Evolutionary conservation across 2,113 vertebrate genomes (phyloP).

Genomic region (Amphilophus citrinellus): DNA sequence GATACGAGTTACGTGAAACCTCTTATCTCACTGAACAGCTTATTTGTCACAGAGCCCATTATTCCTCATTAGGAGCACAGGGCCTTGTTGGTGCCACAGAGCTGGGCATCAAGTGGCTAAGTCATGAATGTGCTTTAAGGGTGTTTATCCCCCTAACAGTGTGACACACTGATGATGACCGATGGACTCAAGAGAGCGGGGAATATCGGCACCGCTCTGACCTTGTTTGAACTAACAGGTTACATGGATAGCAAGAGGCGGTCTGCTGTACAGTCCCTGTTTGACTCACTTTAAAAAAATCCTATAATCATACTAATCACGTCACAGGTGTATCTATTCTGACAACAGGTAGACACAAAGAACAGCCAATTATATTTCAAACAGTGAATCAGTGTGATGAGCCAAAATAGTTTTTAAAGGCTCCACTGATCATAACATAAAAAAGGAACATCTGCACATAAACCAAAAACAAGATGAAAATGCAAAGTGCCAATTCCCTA

Average conservation of each 20-base stretch:
- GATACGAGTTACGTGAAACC: conserved; percentile 31
- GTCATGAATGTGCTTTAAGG: conserved; percentile 72
- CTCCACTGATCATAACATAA: neutral
- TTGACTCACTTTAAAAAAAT: neutral
- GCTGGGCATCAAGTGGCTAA: conserved; percentile 22
- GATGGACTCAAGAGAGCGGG: conserved; percentile 57
- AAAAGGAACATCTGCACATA: neutral
- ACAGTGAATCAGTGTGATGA: neutral
- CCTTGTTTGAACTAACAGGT: conserved; percentile 68
- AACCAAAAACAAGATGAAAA: too few relatives aligned
- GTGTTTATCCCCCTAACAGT: conserved; percentile 59
- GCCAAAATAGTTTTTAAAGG: neutral
- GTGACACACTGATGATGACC: conserved; percentile 58
- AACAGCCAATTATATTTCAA: neutral
- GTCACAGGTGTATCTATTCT: neutral
- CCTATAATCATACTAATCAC: neutral
- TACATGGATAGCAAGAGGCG: conserved; percentile 25
- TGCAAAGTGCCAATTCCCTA: too few relatives aligned
- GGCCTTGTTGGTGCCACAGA: conserved; percentile 33
- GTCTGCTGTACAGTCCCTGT: neutral
- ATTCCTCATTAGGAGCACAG: conserved; percentile 64
- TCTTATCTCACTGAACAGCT: neutral
- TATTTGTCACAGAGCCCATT: conserved; percentile 60
- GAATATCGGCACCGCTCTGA: conserved; percentile 49
- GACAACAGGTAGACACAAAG: neutral